A percentile compares a stretch with the other conserved stretches of the same genome.
These are phyloP conservation scores for Marmota monax DNA, from an alignment of 2,113 vertebrate species.

Conservation along the genomic window DNA sequence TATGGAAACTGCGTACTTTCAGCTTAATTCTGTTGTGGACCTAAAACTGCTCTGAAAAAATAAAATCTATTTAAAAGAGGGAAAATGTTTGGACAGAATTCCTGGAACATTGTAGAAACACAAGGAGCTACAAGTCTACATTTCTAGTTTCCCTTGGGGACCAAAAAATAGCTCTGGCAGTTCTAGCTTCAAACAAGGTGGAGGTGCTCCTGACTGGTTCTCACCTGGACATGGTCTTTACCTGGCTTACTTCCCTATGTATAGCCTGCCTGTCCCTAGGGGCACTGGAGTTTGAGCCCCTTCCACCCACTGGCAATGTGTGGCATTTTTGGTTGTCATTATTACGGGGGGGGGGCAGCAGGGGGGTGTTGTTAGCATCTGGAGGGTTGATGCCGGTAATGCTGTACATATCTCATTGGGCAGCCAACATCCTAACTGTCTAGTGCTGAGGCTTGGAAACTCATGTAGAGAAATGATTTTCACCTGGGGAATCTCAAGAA, in stretches of 20 bases:
- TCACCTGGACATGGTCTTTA: neutral
- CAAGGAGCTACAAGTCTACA: neutral
- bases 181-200: neutral
- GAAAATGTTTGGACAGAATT: neutral
- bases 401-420: neutral
- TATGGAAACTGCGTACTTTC: neutral
- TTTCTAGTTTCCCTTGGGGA: neutral
- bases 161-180: neutral
- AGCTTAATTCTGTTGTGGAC: neutral
- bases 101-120: neutral
- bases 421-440: neutral
- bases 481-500: constrained; percentile 1
- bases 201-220: neutral
- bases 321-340: neutral
- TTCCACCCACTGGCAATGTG: neutral
- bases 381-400: neutral
- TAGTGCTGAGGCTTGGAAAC: neutral
- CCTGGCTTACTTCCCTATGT: neutral
- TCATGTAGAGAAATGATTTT: neutral
- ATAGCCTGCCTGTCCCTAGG: neutral
- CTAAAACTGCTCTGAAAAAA: too few relatives aligned
- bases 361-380: neutral
- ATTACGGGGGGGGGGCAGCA: neutral
- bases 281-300: neutral
- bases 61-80: neutral